These are phyloP conservation scores for Pelodytes ibericus DNA, from an alignment of 2,797 vertebrate genomes.

Conservation along the genomic window DNA sequence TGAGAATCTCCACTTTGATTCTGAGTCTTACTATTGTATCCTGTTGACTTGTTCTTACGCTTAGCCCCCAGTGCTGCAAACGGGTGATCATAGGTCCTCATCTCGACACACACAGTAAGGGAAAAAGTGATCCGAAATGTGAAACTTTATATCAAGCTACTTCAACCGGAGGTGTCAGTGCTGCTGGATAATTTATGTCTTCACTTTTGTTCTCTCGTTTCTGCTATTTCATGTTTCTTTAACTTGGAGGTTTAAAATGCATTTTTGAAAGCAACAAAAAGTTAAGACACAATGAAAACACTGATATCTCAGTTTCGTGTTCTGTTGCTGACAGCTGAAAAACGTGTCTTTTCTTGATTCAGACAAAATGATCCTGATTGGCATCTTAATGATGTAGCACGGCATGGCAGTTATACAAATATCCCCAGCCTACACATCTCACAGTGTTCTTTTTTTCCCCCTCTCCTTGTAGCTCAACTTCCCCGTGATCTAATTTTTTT, in stretches of 20 bases:
- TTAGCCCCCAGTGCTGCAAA: too few relatives aligned
- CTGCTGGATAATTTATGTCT: too few relatives aligned
- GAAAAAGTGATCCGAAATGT: too few relatives aligned
- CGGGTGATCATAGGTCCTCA: too few relatives aligned
- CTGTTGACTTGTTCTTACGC: too few relatives aligned
- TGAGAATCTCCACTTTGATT: too few relatives aligned
- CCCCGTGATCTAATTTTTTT: constrained; percentile 6
- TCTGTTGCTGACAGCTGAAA: constrained; percentile 38
- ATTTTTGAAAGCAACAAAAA: constrained; percentile 9
- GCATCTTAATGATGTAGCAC: constrained; percentile 45
- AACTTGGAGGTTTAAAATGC: neutral
- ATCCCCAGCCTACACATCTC: constrained; percentile 49
- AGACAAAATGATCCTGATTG: constrained; percentile 49
- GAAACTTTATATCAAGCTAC: too few relatives aligned
- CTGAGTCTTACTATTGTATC: too few relatives aligned
- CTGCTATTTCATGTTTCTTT: neutral
- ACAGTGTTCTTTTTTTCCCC: constrained; percentile 3
- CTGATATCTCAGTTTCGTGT: constrained; percentile 18
- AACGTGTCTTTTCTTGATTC: constrained; percentile 32
- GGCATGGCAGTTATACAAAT: constrained; percentile 42
- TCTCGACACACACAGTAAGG: too few relatives aligned
- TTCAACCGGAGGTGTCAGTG: too few relatives aligned
- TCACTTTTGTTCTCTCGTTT: neutral
- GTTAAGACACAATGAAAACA: constrained; percentile 33
- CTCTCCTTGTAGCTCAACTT: constrained; percentile 13